These are phyloP conservation scores for Penaeus chinensis DNA, from an alignment of 1,140 invertebrate genomes.

Conservation along the genomic window DNA sequence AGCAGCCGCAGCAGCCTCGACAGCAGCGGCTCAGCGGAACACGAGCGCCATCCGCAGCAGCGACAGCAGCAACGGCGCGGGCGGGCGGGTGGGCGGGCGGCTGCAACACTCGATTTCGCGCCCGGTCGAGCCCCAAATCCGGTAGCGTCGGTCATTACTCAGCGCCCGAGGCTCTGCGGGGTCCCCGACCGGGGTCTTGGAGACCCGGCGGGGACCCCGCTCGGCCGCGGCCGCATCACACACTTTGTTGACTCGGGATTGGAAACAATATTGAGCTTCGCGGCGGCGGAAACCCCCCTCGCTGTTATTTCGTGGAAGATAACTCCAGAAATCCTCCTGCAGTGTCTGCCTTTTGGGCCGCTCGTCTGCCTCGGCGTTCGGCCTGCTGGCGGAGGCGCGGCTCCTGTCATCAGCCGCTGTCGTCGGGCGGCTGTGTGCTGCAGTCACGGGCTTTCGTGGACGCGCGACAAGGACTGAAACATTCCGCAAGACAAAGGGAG, in stretches of 20 bases:
- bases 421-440: no score
- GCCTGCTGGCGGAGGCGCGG: not conserved
- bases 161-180: conserved; percentile 9
- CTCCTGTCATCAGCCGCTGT: no score
- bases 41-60: not conserved
- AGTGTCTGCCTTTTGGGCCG: not conserved
- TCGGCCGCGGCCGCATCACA: conserved; percentile 25
- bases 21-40: not conserved
- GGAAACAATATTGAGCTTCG: conserved; percentile 34
- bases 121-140: conserved; percentile 15
- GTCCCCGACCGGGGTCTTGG: no score
- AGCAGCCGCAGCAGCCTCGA: no score
- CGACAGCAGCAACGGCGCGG: not conserved
- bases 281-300: not conserved
- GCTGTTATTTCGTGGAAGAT: conserved; percentile 25
- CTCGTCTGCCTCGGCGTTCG: not conserved
- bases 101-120: conserved; percentile 23
- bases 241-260: conserved; percentile 37
- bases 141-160: conserved; percentile 24
- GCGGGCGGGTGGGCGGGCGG: not conserved
- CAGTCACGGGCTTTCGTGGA: no score
- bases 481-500: no score
- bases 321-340: conserved; percentile 16
- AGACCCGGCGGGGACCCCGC: no score
- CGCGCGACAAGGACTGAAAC: no score